phyloP scores from a whole-genome alignment of 1,140 invertebrate species.

The Cotesia glomerata region DNA sequence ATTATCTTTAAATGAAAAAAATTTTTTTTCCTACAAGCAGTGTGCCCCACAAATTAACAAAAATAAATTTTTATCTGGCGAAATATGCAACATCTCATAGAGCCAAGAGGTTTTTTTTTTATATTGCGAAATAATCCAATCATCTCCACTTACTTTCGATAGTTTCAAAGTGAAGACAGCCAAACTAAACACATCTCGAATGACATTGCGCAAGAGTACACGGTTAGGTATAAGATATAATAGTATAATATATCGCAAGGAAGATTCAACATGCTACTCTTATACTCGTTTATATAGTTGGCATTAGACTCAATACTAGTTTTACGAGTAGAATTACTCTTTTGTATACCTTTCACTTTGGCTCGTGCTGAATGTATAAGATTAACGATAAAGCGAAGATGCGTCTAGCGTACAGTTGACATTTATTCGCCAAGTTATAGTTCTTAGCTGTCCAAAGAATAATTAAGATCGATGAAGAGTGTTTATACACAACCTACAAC shows the following conservation, averaged over 20 bases:
- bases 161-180: neutral
- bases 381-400: slow-evolving; percentile 17
- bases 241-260: too few relatives aligned
- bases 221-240: slow-evolving; percentile 32
- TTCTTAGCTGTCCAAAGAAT: neutral
- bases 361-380: slow-evolving; percentile 30
- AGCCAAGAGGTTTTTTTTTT: neutral
- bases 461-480: slow-evolving; percentile 13
- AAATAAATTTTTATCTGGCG: neutral
- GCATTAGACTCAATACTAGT: slow-evolving; percentile 33
- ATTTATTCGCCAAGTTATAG: slow-evolving; percentile 33
- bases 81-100: neutral
- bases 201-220: slow-evolving; percentile 44
- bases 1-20: too few relatives aligned
- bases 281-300: neutral
- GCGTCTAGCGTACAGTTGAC: slow-evolving; percentile 30
- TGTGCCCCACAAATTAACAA: too few relatives aligned
- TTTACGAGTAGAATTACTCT: slow-evolving; percentile 26
- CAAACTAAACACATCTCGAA: slow-evolving; percentile 32
- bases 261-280: neutral
- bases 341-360: slow-evolving; percentile 47
- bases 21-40: too few relatives aligned
- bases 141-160: neutral
- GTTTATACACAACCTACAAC: slow-evolving; percentile 9
- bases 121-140: neutral